Base-by-base conservation (phyloP, 2,797 vertebrate genomes). In the Gobionotothen gibberifrons region DNA sequence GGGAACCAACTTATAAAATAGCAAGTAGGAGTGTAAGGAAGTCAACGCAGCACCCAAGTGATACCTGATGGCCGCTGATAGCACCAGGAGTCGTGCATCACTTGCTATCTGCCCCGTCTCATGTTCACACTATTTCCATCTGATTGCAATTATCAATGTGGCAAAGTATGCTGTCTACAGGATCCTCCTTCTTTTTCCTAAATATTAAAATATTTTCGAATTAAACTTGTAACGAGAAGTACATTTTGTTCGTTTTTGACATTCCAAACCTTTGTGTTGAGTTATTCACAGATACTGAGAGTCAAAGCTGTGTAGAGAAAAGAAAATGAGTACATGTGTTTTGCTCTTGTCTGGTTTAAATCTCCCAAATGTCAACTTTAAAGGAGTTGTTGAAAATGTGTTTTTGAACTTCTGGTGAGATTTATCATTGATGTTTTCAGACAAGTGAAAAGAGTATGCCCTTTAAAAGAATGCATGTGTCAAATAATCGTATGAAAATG, bases 401-500 rank as follows among this genome's bases (percentile, higher is more conserved):
- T 43, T 53, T 40, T 17, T 53, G 2, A n/a, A 14, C 2, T 0
- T 48, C 43, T 56, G 22, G n/a, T 4, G 36, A 56, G 42, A 21
- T 44, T 4, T 42, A 3, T 13, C 8, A 32, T 36, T 46, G 10
- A 15, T 48, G 17, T 66, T 36, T 43, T 48, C 1, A 52, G 14
- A 69, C 22, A 7, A 64, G 19, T 13, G 4, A 1, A 22, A 42
- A n/a, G 1, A 29, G 13, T 8, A 13, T 3, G 9, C 1, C 29
- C 40, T 67, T 61, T 56, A 13, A 53, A 26, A 44, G 22, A 60
- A 49, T 29, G 9, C 3, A 3, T 22, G 8, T 59, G 26, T 39
- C 15, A 16, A 14, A 14, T 47, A 74, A 53, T 60, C 63, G 8
- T 15, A 3, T 39, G 9, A 26, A 72, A 55, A 51, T 59, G n/a